Base-by-base conservation (phyloP, 1,140 invertebrate species). In the Macrocentrus cingulum region DNA sequence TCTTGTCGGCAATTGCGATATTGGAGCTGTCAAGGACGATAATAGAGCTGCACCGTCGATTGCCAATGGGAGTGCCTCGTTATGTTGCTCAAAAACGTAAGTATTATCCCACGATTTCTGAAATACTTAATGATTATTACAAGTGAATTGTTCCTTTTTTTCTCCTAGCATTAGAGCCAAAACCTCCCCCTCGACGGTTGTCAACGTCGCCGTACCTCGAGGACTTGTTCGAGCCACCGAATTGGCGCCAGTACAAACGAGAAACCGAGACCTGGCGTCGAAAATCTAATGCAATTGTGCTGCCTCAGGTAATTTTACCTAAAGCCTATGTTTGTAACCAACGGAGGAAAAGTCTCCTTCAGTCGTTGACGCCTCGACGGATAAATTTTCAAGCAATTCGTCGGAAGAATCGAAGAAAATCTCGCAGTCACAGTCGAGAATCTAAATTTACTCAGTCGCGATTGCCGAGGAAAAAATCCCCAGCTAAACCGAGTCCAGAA, bases 1-100 rank as follows among this genome's bases (percentile, higher is more conserved):
- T 78, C 32, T 53, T 80, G 49, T 72, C 77, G 16, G 67, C 68
- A 0, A 78, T 80, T 18, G 73, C 75, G 25, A 72, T 76, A 34
- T 62, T 79, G 13, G 69, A 71, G 8, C 61, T 80, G 19, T 72
- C 76, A 25, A 71, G 73, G 53, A 59, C 69, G 6, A 50, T 77
- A 3, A n/a, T 64, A 0, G 66, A 72, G 59, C 60, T 80, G 9
- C 56, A 78, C n/a, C 58, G 67, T 25, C 65, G 69, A 63, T 60
- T 77, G 4, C 72, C 74, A 0, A 39, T 65, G 25, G 19, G 71
- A 3, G 49, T 44, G 46, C 23, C 45, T 13, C 46, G 56, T 18
- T 45, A 42, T 48, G 54, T 68, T 25, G 61, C 63, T 39, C 50
- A 58, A 19, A 76, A 76, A 75, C 66, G 75, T 77, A n/a, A 52